Percentiles rank a stretch among this genome's conserved stretches.
Conservation (phyloP, 2,888 invertebrate species). For the Mimas tiliae region DNA sequence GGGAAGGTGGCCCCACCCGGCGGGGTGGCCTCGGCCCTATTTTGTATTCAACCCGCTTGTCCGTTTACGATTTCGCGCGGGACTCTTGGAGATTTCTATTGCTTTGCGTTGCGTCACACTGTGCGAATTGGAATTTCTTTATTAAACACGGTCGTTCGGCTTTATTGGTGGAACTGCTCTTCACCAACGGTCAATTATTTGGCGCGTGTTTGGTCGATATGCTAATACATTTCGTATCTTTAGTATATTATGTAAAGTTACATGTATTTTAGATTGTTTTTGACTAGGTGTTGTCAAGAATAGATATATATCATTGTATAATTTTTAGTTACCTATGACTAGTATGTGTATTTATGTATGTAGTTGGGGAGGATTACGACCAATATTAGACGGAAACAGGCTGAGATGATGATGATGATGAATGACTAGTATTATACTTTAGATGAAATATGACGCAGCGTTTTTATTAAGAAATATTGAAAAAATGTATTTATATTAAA, state of each 20-base stretch:
- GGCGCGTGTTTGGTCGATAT: conserved; percentile 12
- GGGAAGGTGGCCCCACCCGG: conserved; percentile 36
- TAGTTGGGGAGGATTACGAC: too few species aligned
- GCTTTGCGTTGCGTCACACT: conserved; percentile 56
- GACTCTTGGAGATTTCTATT: conserved; percentile 79
- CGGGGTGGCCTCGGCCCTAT: conserved; percentile 58
- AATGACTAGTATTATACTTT: too few species aligned
- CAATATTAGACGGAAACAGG: too few species aligned
- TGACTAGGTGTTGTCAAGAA: not conserved
- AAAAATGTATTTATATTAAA: too few species aligned
- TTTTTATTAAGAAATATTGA: too few species aligned
- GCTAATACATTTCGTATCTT: not conserved
- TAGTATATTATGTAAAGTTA: not conserved
- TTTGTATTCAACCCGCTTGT: conserved; percentile 79
- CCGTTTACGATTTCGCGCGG: conserved; percentile 82
- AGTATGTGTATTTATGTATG: too few species aligned
- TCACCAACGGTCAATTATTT: conserved; percentile 6
- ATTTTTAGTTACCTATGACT: too few species aligned
- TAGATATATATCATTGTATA: too few species aligned
- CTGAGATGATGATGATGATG: too few species aligned
- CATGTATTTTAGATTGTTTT: not conserved
- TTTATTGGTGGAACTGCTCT: conserved; percentile 18
- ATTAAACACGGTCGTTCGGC: conserved; percentile 53
- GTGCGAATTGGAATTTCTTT: conserved; percentile 74
- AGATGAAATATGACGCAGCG: too few species aligned